Evolutionary conservation across 2,113 vertebrate genomes (phyloP).

Genomic region (Pelecanoides urinatrix): DNA sequence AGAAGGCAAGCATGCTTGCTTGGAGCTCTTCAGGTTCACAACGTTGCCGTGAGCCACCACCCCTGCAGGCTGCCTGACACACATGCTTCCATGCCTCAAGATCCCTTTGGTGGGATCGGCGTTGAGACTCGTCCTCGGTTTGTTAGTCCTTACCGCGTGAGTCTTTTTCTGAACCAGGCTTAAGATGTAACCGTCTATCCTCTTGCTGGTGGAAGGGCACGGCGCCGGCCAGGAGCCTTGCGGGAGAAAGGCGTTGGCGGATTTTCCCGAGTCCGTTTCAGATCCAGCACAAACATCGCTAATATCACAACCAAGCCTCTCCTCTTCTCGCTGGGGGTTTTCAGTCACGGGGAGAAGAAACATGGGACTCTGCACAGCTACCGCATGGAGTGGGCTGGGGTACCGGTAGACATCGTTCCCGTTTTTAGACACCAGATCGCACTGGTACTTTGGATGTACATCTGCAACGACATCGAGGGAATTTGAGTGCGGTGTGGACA

Average conservation of each 20-base stretch:
- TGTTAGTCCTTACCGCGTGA: constrained; percentile 85
- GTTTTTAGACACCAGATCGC: constrained; percentile 86
- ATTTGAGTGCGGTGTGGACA: constrained; percentile 79
- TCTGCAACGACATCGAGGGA: constrained; percentile 78
- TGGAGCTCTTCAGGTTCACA: constrained; percentile 72
- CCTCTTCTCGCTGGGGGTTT: constrained; percentile 75
- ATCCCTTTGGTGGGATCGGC: constrained; percentile 85
- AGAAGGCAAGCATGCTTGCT: constrained; percentile 64
- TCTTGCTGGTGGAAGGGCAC: constrained; percentile 73
- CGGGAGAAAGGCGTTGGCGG: constrained; percentile 51
- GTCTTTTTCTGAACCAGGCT: constrained; percentile 87
- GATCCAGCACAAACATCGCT: constrained; percentile 47
- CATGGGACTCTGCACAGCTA: constrained; percentile 87
- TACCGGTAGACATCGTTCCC: constrained; percentile 87
- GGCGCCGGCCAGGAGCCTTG: constrained; percentile 67
- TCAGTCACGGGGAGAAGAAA: constrained; percentile 80
- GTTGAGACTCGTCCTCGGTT: constrained; percentile 88
- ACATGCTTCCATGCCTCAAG: constrained; percentile 84
- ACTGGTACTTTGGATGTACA: constrained; percentile 85
- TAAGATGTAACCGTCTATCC: constrained; percentile 88
- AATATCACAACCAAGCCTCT: constrained; percentile 54
- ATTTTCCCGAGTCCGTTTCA: constrained; percentile 67
- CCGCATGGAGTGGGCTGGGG: constrained; percentile 88
- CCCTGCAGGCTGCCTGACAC: constrained; percentile 68
- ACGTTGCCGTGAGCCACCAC: constrained; percentile 42